These are phyloP conservation scores for Lasioglossum calceatum DNA, from an alignment of 2,888 invertebrate genomes.

Conservation along the genomic window DNA sequence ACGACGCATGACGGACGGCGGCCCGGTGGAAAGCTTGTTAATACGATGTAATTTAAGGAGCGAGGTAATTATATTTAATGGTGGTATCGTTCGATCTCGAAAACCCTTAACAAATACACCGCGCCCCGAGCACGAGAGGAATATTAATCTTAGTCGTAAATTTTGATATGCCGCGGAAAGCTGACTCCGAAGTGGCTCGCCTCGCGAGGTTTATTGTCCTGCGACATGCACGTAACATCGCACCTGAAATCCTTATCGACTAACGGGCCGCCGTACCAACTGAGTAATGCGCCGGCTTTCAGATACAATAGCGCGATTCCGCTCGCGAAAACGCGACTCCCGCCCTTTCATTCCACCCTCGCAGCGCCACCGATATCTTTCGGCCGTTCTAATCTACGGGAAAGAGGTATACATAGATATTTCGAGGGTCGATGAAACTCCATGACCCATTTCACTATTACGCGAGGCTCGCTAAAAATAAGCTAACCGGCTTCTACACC, in stretches of 20 bases:
- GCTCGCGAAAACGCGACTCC: conserved; percentile 10
- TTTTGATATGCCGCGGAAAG: conserved; percentile 63
- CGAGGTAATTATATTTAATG: conserved; percentile 60
- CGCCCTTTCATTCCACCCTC: conserved; percentile 7
- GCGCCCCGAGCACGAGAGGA: conserved; percentile 53
- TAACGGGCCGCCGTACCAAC: conserved; percentile 50
- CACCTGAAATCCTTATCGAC: conserved; percentile 64
- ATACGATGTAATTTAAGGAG: conserved; percentile 56
- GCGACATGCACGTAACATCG: conserved; percentile 64
- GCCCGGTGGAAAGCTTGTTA: conserved; percentile 41
- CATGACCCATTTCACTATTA: background rate
- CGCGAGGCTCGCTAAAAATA: background rate
- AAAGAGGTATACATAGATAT: background rate
- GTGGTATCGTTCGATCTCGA: conserved; percentile 57
- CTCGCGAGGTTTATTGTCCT: conserved; percentile 61
- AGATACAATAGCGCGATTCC: conserved; percentile 27
- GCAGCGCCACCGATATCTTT: background rate
- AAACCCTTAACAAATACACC: conserved; percentile 53
- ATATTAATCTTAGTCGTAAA: conserved; percentile 64
- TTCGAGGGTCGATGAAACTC: conserved; percentile 1
- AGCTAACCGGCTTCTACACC: background rate
- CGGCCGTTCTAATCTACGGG: background rate
- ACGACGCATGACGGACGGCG: conserved; percentile 15
- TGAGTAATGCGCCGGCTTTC: conserved; percentile 33
- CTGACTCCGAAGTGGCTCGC: conserved; percentile 53